Evolutionary conservation across 2,113 vertebrate species (phyloP).

Genomic region (Melanocharis versteri): DNA sequence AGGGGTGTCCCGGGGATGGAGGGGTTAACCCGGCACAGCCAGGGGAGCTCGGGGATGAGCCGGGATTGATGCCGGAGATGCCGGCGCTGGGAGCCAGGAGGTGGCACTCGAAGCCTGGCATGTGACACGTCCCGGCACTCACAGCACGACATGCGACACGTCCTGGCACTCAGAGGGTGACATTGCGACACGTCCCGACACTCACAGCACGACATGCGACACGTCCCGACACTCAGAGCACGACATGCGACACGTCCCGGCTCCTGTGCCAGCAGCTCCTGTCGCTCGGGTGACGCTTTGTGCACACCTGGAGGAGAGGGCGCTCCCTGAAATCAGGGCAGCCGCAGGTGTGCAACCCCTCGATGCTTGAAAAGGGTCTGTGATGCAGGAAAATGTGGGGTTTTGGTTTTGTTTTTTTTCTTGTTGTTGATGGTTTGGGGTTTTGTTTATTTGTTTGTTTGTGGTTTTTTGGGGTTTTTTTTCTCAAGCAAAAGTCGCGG

Average conservation of each 20-base stretch:
- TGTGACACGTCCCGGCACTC: not conserved
- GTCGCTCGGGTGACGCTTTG: not conserved
- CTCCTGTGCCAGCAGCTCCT: rapidly evolving
- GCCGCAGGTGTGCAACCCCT: not conserved
- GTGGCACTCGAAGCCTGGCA: not conserved
- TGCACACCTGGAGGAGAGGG: not conserved
- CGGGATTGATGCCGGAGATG: not conserved
- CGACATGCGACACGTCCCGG: not conserved
- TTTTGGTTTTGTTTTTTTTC: too few relatives aligned
- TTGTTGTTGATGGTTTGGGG: too few relatives aligned
- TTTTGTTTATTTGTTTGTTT: too few relatives aligned
- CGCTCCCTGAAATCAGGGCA: not conserved
- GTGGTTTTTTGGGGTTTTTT: too few relatives aligned
- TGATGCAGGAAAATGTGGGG: not conserved
- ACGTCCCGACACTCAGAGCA: not conserved
- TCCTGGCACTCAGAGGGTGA: not conserved
- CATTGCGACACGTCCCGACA: not conserved
- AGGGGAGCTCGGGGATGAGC: not conserved
- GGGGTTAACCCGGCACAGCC: not conserved
- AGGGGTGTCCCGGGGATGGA: rapidly evolving
- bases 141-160: not conserved
- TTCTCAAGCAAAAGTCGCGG: too few relatives aligned
- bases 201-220: not conserved
- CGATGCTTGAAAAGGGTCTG: not conserved
- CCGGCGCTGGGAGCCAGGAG: not conserved